Evolutionary conservation across 2,797 vertebrate species (phyloP), one percentile per base, ranked within the genome.

Genomic region (Peromyscus melanophrys): DNA sequence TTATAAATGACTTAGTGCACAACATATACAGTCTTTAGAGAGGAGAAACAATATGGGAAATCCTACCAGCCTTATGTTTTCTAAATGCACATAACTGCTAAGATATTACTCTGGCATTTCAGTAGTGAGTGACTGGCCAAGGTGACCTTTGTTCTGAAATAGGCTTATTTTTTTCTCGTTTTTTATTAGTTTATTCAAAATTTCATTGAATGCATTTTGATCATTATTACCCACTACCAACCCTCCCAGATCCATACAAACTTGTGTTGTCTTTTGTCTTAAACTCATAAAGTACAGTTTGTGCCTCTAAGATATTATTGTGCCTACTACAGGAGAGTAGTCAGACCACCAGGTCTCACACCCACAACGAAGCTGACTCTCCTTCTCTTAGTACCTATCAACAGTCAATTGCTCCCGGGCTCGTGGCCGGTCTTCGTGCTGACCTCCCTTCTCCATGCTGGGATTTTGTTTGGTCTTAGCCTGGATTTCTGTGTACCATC

Each of bases 41-140:
- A 92, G 76, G 1, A 61, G 0, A 87, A 34, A 1, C 1, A 0
- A 3, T 1, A 3, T 21, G 12, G 19, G 16, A 31, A 31, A 4
- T 73, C 93, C 16, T 78, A 12, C 80, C 6, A 21, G 11, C 46
- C 13, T 96, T 90, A 90, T 84, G n/a, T 29, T 96, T 61, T 95
- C 13, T 34, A 37, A 67, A 61, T n/a, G 25, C 83, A n/a, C 11
- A 1, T n/a, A n/a, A 52, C 19, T 67, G 1, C 7, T 43, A 80
- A 76, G 25, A 89, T 65, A 75, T 0, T 0, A 34, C 5, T 34
- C 69, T 29, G 0, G 2, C 1, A 84, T 59, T 46, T 27, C 9
- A 5, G 0, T 55, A 92, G n/a, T 34, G 4, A 96, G 49, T 19
- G 14, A n/a, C n/a, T n/a, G 77, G 1, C 10, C 7, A 37, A 8